These are phyloP conservation scores for Siphamia tubifer DNA, from an alignment of 2,113 vertebrate species.

Conservation along the genomic window DNA sequence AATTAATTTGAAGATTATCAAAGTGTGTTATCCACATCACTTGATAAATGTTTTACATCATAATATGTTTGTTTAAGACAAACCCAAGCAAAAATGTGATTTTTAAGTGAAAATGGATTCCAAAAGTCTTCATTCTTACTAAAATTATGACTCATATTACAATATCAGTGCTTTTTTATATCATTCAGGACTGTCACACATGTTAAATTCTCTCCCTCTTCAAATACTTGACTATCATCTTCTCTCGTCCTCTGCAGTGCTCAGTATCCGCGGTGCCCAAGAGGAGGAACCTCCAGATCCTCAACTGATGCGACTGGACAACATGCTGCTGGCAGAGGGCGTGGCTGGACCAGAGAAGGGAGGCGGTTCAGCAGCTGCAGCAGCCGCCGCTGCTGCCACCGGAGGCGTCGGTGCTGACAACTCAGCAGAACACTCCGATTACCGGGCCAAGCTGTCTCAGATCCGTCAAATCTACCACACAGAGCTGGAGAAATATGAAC, in stretches of 20 bases:
- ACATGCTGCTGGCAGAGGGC: conserved; percentile 97
- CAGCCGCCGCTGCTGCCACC: conserved; percentile 88
- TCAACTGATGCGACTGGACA: conserved; percentile 98
- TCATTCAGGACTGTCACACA: too few relatives aligned
- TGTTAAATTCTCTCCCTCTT: too few relatives aligned
- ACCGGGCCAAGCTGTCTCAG: conserved; percentile 96
- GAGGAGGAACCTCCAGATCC: conserved; percentile 97
- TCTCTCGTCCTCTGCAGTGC: conserved; percentile 79
- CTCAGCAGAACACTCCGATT: conserved; percentile 96
- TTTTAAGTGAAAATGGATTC: too few relatives aligned
- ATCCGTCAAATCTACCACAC: conserved; percentile 99
- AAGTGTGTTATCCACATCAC: too few relatives aligned
- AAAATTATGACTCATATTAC: too few relatives aligned
- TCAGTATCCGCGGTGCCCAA: conserved; percentile 97
- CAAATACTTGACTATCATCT: background rate
- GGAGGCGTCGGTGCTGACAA: conserved; percentile 91
- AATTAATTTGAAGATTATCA: too few relatives aligned
- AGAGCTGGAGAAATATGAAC: conserved; percentile 98
- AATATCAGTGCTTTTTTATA: too few relatives aligned
- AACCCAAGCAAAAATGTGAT: too few relatives aligned
- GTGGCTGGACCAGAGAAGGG: conserved; percentile 96
- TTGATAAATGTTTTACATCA: too few relatives aligned
- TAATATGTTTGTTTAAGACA: too few relatives aligned
- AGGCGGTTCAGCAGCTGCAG: conserved; percentile 88
- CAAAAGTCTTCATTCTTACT: too few relatives aligned